Evolutionary conservation across 2,888 invertebrate species (phyloP), one percentile per base, ranked within the genome.

Genomic region (Apotomis turbidana): DNA sequence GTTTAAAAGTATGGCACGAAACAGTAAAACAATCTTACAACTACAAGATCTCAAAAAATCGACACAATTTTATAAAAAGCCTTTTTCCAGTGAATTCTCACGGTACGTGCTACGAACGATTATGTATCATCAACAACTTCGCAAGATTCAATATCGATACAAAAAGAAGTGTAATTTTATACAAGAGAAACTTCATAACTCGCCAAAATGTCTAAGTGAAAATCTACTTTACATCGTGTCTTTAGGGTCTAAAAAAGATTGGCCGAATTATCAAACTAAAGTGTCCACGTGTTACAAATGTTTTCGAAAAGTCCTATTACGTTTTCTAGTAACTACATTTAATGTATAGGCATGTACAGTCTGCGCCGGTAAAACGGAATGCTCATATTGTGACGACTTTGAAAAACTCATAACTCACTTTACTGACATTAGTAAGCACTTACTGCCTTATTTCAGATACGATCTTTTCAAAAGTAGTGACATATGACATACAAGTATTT

Each of bases 1-100:
- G 64, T 72, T 71, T 64, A 10, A 64, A 38, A 74, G 41, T 79
- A 79, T 79, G 79, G 79, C 79, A 79, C 79, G 57, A 76, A 76
- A 74, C 71, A 74, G 73, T 74, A 75, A 72, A 75, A 75, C 73
- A 68, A 60, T 49, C 68, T 68, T 71, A 71, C 52, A 12, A 67
- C 71, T 73, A 73, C 68, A 68, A 70, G 68, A 73, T 75, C 58
- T 68, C 71, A 52, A 62, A 67, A 67, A 67, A 52, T 41, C 71
- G 70, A 55, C 66, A 51, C 15, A 49, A n/a, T 55, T 54, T 71
- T 38, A 57, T 57, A 68, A 51, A 71, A 68, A 71, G 68, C 71
- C 55, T 41, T 61, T 71, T 49, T 67, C 46, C 57, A 36, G 49
- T 68, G 52, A 62, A 69, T 41, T 41, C 15, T 62, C 57, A 68